Evolutionary conservation across 2,113 vertebrate genomes (phyloP).

Genomic region (Lamprologus sp.): DNA sequence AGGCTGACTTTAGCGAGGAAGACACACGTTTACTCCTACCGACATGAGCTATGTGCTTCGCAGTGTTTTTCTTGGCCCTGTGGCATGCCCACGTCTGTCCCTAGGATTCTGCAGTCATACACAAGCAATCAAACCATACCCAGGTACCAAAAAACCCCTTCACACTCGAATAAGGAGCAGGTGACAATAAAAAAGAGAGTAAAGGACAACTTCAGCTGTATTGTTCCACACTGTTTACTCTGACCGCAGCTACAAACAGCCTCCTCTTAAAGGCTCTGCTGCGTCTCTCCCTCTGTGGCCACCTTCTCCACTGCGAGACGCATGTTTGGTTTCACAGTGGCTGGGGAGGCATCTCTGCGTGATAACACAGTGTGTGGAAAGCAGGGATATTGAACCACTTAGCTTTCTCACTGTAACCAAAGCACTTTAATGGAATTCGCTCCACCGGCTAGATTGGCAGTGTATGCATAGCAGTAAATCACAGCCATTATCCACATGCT

Average conservation of each 20-base stretch:
- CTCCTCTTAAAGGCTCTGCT: background rate
- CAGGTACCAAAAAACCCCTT: background rate
- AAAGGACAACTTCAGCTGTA: background rate
- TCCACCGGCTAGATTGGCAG: background rate
- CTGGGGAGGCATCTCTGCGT: background rate
- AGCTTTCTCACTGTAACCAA: constrained; percentile 16
- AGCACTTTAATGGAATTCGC: constrained; percentile 30
- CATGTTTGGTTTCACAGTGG: background rate
- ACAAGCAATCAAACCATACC: background rate
- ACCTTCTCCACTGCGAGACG: background rate
- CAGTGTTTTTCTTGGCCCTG: background rate
- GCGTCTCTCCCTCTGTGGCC: background rate
- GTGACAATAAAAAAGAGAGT: background rate
- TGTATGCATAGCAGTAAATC: constrained; percentile 9
- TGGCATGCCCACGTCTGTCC: background rate
- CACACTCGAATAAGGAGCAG: background rate
- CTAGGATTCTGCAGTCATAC: background rate
- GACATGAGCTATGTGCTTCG: background rate
- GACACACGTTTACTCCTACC: background rate
- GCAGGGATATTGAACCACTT: background rate
- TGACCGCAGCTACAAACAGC: background rate
- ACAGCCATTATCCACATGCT: constrained; percentile 4
- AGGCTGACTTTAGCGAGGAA: background rate
- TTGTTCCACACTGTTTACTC: background rate
- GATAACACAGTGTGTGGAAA: background rate